Evolutionary conservation across 2,888 invertebrate genomes (phyloP), one percentile per base, ranked within the genome.

Genomic region (Apeira syringaria): DNA sequence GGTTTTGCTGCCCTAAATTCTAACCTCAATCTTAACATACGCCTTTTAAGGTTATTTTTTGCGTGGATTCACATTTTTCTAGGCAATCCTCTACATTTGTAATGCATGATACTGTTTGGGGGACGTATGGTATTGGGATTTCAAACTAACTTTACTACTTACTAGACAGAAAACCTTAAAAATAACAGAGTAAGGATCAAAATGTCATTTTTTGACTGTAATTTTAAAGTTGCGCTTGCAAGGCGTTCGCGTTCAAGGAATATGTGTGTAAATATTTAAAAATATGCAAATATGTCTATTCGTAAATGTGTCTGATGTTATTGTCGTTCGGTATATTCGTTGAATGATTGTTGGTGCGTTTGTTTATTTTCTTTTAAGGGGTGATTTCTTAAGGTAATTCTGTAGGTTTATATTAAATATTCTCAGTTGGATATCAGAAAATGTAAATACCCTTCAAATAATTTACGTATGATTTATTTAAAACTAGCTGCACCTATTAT

Each of bases 191-290:
- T 56, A 67, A 47, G 38, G 56, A 15, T 27, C 36, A 30, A 27
- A 43, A 49, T 62, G 8, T 5, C 2, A 36, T 5, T 48, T 50
- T 28, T 32, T 15, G 10, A 28, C 17, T n/a, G 40, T 31, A 20
- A 13, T n/a, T 36, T 30, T 48, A 58, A 40, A 11, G 39, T 63
- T 41, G 64, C 48, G 8, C 31, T 24, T 29, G 34, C 45, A 47
- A 44, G 56, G 48, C 47, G 56, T 55, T 54, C 56, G 43, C 58
- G 58, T 57, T 66, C 62, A 61, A 64, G 59, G 51, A 56, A 51
- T 50, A 62, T 60, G 65, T 64, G 61, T 59, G 57, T 69, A 68
- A 73, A 72, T 73, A 71, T 69, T 72, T 69, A 62, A 72, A 68
- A 68, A 68, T 66, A 71, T 73, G 68, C 64, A 71, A 68, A 71